These are phyloP conservation scores for Ptychadena robeensis DNA, from an alignment of 2,797 vertebrate genomes.

Conservation along the genomic window DNA sequence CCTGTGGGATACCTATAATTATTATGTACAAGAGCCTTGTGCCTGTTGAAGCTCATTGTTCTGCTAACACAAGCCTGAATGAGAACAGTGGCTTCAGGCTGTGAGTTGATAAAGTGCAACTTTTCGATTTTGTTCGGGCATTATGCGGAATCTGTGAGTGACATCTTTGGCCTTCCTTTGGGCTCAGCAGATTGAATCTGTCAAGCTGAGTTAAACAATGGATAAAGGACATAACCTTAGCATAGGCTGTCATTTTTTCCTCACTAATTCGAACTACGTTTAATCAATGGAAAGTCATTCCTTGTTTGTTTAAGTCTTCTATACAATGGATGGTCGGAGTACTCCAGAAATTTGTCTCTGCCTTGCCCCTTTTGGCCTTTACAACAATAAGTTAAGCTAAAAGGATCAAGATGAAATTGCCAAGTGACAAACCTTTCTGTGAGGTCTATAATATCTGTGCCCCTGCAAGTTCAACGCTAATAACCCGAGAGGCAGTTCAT, in stretches of 20 bases:
- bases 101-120: constrained; percentile 83
- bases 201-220: constrained; percentile 87
- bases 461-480: constrained; percentile 58
- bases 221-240: constrained; percentile 80
- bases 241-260: constrained; percentile 76
- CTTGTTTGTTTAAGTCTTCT: constrained; percentile 84
- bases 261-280: constrained; percentile 85
- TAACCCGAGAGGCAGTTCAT: constrained; percentile 59
- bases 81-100: constrained; percentile 83
- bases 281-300: constrained; percentile 89
- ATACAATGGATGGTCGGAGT: constrained; percentile 69
- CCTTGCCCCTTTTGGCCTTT: constrained; percentile 70
- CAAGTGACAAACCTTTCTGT: constrained; percentile 48
- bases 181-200: constrained; percentile 87
- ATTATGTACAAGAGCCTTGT: constrained; percentile 73
- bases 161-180: constrained; percentile 78
- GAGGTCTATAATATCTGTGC: constrained; percentile 28
- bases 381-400: constrained; percentile 62
- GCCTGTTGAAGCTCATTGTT: constrained; percentile 81
- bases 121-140: constrained; percentile 79
- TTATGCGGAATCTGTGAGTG: constrained; percentile 75
- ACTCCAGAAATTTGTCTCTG: constrained; percentile 70
- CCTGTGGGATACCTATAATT: constrained; percentile 85
- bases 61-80: constrained; percentile 76
- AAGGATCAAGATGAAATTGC: constrained; percentile 61